Evolutionary conservation across 1,140 invertebrate species (phyloP), one percentile per base, ranked within the genome.

Genomic region (Anastrepha obliqua): DNA sequence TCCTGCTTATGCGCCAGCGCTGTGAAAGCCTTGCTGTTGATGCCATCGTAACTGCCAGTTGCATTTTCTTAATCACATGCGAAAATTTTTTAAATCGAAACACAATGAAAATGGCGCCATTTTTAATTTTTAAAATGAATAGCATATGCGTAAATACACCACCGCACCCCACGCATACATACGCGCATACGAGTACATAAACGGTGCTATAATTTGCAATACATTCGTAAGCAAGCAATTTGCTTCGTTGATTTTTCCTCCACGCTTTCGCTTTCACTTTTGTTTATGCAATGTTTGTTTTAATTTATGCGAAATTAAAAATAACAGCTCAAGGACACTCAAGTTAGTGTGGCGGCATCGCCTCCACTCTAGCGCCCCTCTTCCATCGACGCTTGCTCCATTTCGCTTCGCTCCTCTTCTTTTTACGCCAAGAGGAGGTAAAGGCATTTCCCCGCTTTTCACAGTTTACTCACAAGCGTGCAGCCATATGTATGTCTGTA

Each of bases 71-170:
- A 74, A 74, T 47, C 67, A 74, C 15, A 74, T 4, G 67, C 42
- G 67, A 47, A 44, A 13, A 5, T 2, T 74, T 55, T 47, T 74
- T 74, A 44, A 44, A 6, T 17, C 15, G 44, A 11, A 29, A 67
- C 8, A 47, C 42, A 74, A 47, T 15, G 42, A 74, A 74, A 74
- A 17, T 47, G 29, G 13, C 44, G 7, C 13, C 4, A 44, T 74
- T 74, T 74, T 74, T 44, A 74, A 74, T 74, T 74, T 74, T n/a
- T 74, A 17, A 74, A 74, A 47, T 74, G 67, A 47, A 74, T 74
- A 74, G 42, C 42, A 2, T 74, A 2, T 74, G 67, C 6, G 17
- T 74, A 44, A 44, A 44, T 74, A 74, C 44, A 74, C 11, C 1
- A 47, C n/a, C 13, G 15, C 15, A 0, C 1, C 65, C 15, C 11